Base-by-base conservation (phyloP, 2,888 invertebrate genomes). In the Colletes collaris region DNA sequence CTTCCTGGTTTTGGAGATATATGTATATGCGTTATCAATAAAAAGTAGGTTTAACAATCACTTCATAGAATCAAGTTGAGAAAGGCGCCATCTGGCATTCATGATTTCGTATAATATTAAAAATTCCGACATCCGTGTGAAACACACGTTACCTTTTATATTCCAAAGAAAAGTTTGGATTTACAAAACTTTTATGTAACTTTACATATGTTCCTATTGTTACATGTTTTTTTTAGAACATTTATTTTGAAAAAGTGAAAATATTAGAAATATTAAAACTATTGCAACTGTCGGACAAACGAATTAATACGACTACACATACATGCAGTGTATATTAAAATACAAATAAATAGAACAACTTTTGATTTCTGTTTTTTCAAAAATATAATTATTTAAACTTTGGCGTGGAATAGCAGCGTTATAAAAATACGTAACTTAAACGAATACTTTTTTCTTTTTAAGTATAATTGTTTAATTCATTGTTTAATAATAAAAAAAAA, bases 401-500 rank as follows among this genome's bases (percentile, higher is more conserved):
- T 66, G 44, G 52, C 37, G 50, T 52, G 44, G 19, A 16, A 27
- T 56, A 67, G 37, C 49, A 62, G 27, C 35, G 53, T 60, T 60
- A 55, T 60, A 37, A 40, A 69, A 27, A 49, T 46, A 46, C 46
- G 37, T 49, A 74, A 62, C 35, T 35, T 27, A 56, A 16, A 63
- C 13, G n/a, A 56, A 50, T 56, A 50, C n/a, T 35, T 10, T 16
- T 46, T 44, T 53, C 16, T 44, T 53, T 27, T 56, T 6, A n/a
- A 62, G 49, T 77, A 56, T 67, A 3, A 35, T 63, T 46, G 16
- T 6, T 49, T 44, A 52, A 59, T 55, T 74, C 44, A 79, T 40
- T 63, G 53, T 11, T 63, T 62, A 19, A 79, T 66, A 27, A 50
- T 16, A 81, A 76, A 52, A 46, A 37, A 53, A 75, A 53, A 27